Percentiles rank a stretch among this genome's conserved stretches.
Conservation (phyloP, 35 echinoderm and acorn worm genomes). For the Lytechinus variegatus region DNA sequence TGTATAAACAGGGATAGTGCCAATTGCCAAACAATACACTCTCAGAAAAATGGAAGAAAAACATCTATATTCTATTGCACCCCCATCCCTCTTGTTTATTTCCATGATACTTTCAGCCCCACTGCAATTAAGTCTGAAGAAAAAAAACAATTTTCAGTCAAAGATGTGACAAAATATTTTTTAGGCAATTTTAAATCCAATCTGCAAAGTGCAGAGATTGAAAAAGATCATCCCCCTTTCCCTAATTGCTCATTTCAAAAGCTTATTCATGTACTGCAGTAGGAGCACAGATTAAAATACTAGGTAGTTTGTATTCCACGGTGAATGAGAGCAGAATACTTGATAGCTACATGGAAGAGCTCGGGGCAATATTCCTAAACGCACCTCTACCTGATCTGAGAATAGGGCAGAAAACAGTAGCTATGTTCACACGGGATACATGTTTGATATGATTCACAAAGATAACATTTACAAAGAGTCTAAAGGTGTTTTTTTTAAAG, state of each 20-base stretch:
- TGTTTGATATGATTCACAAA: no score
- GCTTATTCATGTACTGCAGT: no score
- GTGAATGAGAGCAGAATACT: background rate
- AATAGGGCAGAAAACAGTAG: background rate
- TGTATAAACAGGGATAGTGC: no score
- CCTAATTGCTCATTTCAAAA: background rate
- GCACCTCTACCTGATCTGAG: background rate
- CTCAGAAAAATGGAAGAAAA: no score
- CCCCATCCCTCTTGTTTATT: background rate
- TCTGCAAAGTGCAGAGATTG: background rate
- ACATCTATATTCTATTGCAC: no score
- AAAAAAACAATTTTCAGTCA: background rate
- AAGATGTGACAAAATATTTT: background rate
- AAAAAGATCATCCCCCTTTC: background rate
- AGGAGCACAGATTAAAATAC: background rate
- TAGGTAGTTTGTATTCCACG: background rate
- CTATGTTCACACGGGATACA: no score
- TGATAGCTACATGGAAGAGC: background rate
- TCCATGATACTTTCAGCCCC: background rate
- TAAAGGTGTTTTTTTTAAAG: no score
- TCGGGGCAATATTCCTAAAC: background rate
- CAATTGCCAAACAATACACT: no score
- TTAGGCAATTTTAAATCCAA: background rate
- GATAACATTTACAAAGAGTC: no score
- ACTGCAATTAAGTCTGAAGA: background rate